Conservation (phyloP, 2,113 vertebrate species). For the Phrynocephalus versicolor region DNA sequence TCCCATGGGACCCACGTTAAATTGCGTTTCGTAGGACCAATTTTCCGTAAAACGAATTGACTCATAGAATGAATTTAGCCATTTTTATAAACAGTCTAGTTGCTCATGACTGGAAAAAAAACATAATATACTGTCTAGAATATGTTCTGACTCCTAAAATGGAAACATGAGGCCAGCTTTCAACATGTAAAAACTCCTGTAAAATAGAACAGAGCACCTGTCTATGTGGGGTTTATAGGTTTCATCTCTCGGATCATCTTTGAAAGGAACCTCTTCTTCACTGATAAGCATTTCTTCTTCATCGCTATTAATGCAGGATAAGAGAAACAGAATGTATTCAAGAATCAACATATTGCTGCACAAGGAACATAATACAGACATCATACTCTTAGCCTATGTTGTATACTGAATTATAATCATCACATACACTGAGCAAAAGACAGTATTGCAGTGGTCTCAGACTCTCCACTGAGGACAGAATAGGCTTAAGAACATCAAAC, state of each 20-base stretch:
- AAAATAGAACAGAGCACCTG: slow-evolving; percentile 75
- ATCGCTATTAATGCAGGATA: slow-evolving; percentile 61
- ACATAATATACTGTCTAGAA: neutral
- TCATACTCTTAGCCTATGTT: neutral
- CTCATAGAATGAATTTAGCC: no score
- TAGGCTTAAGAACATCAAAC: neutral
- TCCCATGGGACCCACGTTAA: no score
- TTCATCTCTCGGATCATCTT: slow-evolving; percentile 85
- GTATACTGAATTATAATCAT: neutral
- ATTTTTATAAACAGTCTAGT: neutral
- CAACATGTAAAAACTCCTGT: neutral
- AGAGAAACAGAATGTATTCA: slow-evolving; percentile 15
- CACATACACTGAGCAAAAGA: neutral
- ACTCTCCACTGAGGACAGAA: neutral
- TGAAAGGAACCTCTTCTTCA: slow-evolving; percentile 85
- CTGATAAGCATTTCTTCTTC: slow-evolving; percentile 81
- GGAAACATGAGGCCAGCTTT: neutral
- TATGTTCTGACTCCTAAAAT: neutral
- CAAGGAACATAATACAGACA: neutral
- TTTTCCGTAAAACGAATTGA: no score
- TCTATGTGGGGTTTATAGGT: slow-evolving; percentile 84
- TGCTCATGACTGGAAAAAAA: no score
- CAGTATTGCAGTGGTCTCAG: neutral
- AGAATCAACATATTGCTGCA: neutral
- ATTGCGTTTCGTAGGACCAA: no score